Percentiles rank a stretch among this genome's conserved stretches.
Conservation (phyloP, 1,140 invertebrate genomes). For the Hyphantria cunea region DNA sequence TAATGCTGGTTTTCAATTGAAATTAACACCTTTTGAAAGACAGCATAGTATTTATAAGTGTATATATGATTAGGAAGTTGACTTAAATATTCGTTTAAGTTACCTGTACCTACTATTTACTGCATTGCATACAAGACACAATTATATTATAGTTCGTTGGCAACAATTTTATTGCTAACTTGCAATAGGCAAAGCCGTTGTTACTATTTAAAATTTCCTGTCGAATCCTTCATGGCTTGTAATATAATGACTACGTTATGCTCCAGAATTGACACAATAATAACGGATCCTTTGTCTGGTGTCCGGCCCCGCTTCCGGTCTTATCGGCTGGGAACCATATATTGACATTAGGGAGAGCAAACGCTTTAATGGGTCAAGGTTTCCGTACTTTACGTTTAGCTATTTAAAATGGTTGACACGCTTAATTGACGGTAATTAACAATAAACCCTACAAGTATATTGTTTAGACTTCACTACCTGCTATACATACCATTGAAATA, state of each 20-base stretch:
- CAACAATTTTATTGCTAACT: too few relatives aligned
- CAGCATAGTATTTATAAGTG: too few relatives aligned
- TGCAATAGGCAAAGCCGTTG: not conserved
- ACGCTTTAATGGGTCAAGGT: slow-evolving; percentile 69
- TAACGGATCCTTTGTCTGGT: slow-evolving; percentile 68
- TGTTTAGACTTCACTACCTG: slow-evolving; percentile 2
- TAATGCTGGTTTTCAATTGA: too few relatives aligned
- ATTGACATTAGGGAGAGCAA: slow-evolving; percentile 55
- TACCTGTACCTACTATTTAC: too few relatives aligned
- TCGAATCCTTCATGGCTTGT: slow-evolving; percentile 17
- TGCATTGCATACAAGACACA: too few relatives aligned
- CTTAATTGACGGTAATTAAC: slow-evolving; percentile 48
- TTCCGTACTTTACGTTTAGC: slow-evolving; percentile 40
- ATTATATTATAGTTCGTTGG: too few relatives aligned
- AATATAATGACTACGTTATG: slow-evolving; percentile 33
- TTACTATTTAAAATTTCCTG: slow-evolving; percentile 43
- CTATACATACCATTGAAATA: not conserved
- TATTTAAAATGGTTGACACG: slow-evolving; percentile 36
- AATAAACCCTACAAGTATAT: slow-evolving; percentile 13
- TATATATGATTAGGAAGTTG: too few relatives aligned
- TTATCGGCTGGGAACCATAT: slow-evolving; percentile 58
- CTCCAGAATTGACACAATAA: slow-evolving; percentile 49
- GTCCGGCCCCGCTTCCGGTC: slow-evolving; percentile 60
- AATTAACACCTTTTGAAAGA: too few relatives aligned
- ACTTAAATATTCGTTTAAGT: too few relatives aligned